Base-by-base conservation (phyloP, 2,797 vertebrate species). In the Sphenopsis melanotis region DNA sequence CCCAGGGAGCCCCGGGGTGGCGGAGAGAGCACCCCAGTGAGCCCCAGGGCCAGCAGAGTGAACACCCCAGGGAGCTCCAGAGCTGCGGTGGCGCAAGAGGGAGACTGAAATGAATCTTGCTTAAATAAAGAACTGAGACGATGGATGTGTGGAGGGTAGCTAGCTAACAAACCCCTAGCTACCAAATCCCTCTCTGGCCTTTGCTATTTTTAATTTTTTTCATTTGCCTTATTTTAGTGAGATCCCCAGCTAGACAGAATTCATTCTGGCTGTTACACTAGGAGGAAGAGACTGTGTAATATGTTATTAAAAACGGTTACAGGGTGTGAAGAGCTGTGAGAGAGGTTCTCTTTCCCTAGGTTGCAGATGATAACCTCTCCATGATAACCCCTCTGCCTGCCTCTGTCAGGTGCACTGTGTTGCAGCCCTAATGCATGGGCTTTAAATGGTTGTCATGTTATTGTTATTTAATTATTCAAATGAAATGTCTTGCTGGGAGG, bases 401-500 rank as follows among this genome's bases (percentile, higher is more conserved):
- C 19, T 82, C 72, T 88, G 68, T 90, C 93, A 95, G 96, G 89
- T 76, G 18, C 11, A 15, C 75, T 55, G 44, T 85, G 56, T 93
- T 88, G 46, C 92, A 89, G 93, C 78, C 22, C 36, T 90, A 94
- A 95, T 68, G 65, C 30, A 75, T 96, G 89, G 81, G 87, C 55
- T 94, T 96, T 96, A 96, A 97, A 97, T 96, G 93, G 93, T 92
- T 97, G 96, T 97, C 95, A 94, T 94, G 94, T 97, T 97, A 97
- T 93, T 94, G 95, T 96, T 97, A 93, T 95, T 97, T 97, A 96
- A 97, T 97, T 97, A 97, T 97, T 97, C 95, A 96, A 97, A 97
- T 96, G 92, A 89, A 97, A 94, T 47, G 50, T 90, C 96, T 94
- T 94, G 87, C 94, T 97, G 97, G 83, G 96, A 95, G 91, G 92